These are phyloP conservation scores for Acleris sparsana DNA, from an alignment of 2,888 invertebrate species.

Conservation along the genomic window DNA sequence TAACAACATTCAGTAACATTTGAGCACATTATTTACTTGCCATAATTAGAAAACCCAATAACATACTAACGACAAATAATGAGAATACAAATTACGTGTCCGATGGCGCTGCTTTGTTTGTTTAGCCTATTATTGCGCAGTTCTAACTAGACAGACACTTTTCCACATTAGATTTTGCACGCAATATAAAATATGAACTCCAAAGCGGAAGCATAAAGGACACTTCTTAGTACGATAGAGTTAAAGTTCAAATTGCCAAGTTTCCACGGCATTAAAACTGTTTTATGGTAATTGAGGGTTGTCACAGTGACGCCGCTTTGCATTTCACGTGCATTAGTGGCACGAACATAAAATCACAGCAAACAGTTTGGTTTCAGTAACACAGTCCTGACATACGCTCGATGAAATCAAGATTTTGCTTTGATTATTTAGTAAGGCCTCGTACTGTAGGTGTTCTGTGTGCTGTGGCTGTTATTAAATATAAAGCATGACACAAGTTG, in stretches of 20 bases:
- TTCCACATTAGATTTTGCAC: conserved; percentile 33
- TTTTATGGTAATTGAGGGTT: conserved; percentile 52
- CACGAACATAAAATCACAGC: conserved; percentile 41
- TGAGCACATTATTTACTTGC: background rate
- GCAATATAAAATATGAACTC: conserved; percentile 35
- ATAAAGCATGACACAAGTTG: conserved; percentile 47
- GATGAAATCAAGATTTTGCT: background rate
- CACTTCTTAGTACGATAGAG: background rate
- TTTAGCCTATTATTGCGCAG: background rate
- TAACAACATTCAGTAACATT: background rate
- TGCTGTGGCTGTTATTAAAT: conserved; percentile 46
- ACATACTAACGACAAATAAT: background rate
- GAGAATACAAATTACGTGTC: conserved; percentile 2
- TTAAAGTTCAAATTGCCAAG: conserved; percentile 12
- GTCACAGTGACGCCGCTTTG: conserved; percentile 50
- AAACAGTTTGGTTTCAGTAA: conserved; percentile 14
- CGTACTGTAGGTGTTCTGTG: background rate
- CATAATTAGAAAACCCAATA: background rate
- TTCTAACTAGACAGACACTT: conserved; percentile 28
- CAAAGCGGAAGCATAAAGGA: conserved; percentile 2
- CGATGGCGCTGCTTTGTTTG: background rate
- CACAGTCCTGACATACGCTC: background rate
- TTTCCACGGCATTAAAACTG: conserved; percentile 3
- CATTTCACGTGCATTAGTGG: conserved; percentile 52
- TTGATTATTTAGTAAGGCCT: background rate